phyloP scores from a whole-genome alignment of 2,113 vertebrate species.

The Corythaixoides concolor region DNA sequence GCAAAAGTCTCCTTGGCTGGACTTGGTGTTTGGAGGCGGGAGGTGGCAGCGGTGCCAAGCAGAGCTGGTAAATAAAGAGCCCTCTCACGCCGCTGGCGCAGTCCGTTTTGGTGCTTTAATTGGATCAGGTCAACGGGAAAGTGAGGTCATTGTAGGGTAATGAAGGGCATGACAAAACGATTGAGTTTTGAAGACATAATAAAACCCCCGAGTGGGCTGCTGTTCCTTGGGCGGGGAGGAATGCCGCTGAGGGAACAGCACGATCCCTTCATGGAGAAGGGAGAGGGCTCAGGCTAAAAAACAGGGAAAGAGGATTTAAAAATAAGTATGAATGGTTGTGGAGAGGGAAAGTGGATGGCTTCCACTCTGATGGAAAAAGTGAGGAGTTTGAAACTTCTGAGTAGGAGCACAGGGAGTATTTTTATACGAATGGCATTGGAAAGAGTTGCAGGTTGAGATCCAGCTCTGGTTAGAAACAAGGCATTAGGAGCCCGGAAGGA shows the following conservation, averaged over 20 bases:
- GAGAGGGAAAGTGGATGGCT: neutral
- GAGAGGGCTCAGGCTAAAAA: neutral
- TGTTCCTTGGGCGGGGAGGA: neutral
- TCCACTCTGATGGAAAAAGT: neutral
- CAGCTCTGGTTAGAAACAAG: neutral
- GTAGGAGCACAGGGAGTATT: neutral
- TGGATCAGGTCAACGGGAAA: neutral
- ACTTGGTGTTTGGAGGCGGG: neutral
- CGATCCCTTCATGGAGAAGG: rapidly evolving
- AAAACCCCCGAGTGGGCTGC: neutral
- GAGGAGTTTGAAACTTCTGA: neutral
- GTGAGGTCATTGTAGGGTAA: neutral
- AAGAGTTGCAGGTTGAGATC: neutral
- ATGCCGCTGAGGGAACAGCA: neutral
- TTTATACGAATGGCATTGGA: neutral
- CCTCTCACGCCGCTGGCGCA: rapidly evolving
- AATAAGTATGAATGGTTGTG: neutral
- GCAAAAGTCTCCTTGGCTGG: neutral
- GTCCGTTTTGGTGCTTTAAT: neutral
- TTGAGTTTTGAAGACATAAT: neutral
- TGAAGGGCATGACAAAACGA: neutral
- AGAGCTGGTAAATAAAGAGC: neutral
- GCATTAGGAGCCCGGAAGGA: neutral
- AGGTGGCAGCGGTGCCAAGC: neutral
- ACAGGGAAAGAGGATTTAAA: neutral